Evolutionary conservation across 2,888 invertebrate genomes (phyloP), one percentile per base, ranked within the genome.

Genomic region (Hirtodrosophila duncani): DNA sequence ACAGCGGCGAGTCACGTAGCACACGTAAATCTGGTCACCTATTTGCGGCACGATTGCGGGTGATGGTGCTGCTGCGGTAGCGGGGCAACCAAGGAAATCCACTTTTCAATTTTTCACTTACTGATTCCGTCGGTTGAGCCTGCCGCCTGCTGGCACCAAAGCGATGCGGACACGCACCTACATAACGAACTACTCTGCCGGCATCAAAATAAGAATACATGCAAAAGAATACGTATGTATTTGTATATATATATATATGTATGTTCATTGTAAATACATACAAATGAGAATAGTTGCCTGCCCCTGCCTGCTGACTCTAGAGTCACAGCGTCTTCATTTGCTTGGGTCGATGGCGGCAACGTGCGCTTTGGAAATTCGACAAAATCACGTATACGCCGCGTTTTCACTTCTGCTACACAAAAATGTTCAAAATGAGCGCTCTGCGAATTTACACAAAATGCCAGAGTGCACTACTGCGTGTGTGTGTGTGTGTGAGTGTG

Each of bases 71-170:
- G 41, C 42, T 39, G 24, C 29, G 17, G 3, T 7, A 1, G 18
- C 29, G 5, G 4, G 3, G 13, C 1, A 16, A 13, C 14, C 13
- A 30, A 41, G 50, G 30, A 80, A 74, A 75, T 74, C 61, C 70
- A 78, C 79, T 75, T 74, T 77, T 81, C 79, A 74, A 75, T 75
- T 75, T 75, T 75, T 81, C 75, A 75, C 81, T 78, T 75, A 81
- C 70, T 67, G 67, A 64, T 53, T 53, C 39, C 45, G 10, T 31
- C 33, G 39, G 42, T 29, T 31, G 49, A 49, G 33, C 31, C 24
- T 4, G 23, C 38, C 6, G 8, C 20, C n/a, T 11, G n/a, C 16
- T 29, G 27, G 39, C 42, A 7, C 29, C 7, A 21, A 3, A 7
- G n/a, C n/a, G n/a, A 10, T 29, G n/a, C 36, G 23, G 29, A 36